Base-by-base conservation (phyloP, 2,797 vertebrate genomes). In the Notolepis coatsorum region DNA sequence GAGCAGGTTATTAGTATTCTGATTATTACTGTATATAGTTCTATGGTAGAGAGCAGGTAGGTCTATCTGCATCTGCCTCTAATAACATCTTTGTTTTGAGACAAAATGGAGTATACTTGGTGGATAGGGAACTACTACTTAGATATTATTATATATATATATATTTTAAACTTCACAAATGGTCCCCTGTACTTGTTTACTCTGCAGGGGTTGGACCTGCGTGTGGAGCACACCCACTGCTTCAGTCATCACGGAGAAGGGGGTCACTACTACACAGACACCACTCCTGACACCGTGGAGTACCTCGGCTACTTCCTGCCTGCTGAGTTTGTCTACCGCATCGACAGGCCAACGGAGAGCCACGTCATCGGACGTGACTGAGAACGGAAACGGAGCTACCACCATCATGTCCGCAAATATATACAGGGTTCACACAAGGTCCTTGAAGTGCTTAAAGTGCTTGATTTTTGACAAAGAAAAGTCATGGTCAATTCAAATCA, bases 181-280 rank as follows among this genome's bases (percentile, higher is more conserved):
- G 20, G 18, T n/a, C 3, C 12, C 4, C 17, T 33, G 15, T n/a
- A 15, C 18, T 3, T 41, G 15, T 69, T 61, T 38, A 17, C 64
- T 18, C 4, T 45, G n/a, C 53, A 99, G 97, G 97, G 97, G 21
- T 90, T 98, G 41, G 97, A 99, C 37, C 85, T 99, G 65, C 94
- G 97, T 0, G 45, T 99, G 65, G 97, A 99, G 79, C 97, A 99
- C 79, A 99, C 96, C 0, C 97, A 99, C 66, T 94, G 94, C 33
- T 99, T 98, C 81, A 99, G 97, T 81, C 93, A 94, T 55, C 96
- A 99, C 0, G 96, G 97, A 45, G 94, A 98, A 80, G 97, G 97
- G 0, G 97, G 97, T 0, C 97, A 99, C 85, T 99, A 98, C 89
- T 97, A 99, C 73, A 92, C 87, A 3, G 97, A 99, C 81, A 99